These are phyloP conservation scores for Pogonognathellus flavescens DNA, from an alignment of 1,140 invertebrate genomes.

Conservation along the genomic window DNA sequence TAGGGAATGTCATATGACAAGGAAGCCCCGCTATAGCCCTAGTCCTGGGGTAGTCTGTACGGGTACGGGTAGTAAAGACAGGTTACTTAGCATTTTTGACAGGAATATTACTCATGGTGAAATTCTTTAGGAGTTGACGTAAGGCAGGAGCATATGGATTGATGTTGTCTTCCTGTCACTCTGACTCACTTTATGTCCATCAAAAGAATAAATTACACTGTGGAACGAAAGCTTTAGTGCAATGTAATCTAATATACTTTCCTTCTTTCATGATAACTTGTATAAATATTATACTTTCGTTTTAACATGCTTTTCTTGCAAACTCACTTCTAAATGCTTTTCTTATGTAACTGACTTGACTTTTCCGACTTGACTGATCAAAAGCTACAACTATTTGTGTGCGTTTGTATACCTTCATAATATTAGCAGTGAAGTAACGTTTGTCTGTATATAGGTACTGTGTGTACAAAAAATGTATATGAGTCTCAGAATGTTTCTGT, in stretches of 20 bases:
- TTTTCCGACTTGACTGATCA: neutral
- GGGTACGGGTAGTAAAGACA: constrained; percentile 2
- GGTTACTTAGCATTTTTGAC: constrained; percentile 53
- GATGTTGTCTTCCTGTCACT: constrained; percentile 55
- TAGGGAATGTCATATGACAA: neutral
- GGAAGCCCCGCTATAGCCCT: neutral
- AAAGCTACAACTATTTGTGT: neutral
- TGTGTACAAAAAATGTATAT: too few relatives aligned
- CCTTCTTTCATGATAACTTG: constrained; percentile 32
- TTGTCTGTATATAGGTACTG: too few relatives aligned
- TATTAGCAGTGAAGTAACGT: too few relatives aligned
- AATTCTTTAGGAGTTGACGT: constrained; percentile 41
- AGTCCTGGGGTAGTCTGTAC: neutral
- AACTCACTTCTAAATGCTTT: neutral
- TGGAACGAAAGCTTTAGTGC: constrained; percentile 22
- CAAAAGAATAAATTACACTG: constrained; percentile 54
- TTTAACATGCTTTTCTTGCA: neutral
- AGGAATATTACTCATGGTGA: constrained; percentile 49
- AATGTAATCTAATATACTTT: constrained; percentile 40
- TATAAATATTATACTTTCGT: constrained; percentile 42
- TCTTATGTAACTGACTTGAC: neutral
- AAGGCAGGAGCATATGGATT: constrained; percentile 53
- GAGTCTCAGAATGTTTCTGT: neutral
- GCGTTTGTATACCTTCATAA: neutral
- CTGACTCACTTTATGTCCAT: constrained; percentile 52